phyloP scores from a whole-genome alignment of 2,888 invertebrate species.

The Nezara viridula region DNA sequence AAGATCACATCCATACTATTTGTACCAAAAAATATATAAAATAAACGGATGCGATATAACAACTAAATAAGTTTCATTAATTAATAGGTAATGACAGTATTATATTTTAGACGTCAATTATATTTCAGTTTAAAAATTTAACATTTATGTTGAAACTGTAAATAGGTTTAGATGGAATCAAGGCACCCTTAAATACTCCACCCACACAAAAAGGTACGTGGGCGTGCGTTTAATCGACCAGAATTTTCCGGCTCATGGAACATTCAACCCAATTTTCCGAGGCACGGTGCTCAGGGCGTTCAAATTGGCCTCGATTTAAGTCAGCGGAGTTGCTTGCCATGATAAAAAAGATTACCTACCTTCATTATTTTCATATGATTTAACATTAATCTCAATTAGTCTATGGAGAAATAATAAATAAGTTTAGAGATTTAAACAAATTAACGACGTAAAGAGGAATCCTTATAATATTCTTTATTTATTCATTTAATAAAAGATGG shows the following conservation, averaged over 20 bases:
- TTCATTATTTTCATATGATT: background rate
- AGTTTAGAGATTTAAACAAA: too few species aligned
- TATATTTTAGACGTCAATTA: too few species aligned
- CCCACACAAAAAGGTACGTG: background rate
- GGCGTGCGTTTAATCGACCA: background rate
- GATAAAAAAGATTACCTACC: background rate
- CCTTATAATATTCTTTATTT: too few species aligned
- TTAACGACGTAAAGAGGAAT: too few species aligned
- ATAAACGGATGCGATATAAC: too few species aligned
- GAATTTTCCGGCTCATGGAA: slow-evolving; percentile 6
- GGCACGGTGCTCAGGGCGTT: background rate
- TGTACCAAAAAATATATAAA: too few species aligned
- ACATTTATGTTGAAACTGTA: background rate
- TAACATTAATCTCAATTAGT: background rate
- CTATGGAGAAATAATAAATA: too few species aligned
- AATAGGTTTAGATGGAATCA: background rate
- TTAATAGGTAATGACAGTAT: too few species aligned
- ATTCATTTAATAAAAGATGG: too few species aligned
- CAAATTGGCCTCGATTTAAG: background rate
- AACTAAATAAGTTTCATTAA: too few species aligned
- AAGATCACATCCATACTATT: too few species aligned
- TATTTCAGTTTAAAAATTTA: too few species aligned
- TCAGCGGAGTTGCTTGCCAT: background rate
- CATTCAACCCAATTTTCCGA: slow-evolving; percentile 2
- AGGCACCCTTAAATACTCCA: background rate